Evolutionary conservation across 37 sponge, comb jelly and placozoan species (phyloP), one percentile per base, ranked within the genome.

Genomic region (Aplysina aerophoba): DNA sequence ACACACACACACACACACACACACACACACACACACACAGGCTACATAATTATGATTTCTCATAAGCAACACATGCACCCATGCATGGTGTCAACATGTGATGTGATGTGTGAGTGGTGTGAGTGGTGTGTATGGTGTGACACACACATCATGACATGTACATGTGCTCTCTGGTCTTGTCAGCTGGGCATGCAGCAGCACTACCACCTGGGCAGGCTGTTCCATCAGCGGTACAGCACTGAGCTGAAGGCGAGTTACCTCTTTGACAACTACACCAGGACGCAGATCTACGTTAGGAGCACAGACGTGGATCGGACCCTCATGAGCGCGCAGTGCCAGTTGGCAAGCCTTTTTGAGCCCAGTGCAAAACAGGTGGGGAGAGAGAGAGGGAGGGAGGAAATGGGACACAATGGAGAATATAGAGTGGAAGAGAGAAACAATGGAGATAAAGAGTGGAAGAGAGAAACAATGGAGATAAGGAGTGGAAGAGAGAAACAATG

Each of bases 281-380:
- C 72, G 16, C 74, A 99, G 93, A 61, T 93, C 21, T 82, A 85
- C 64, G 88, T 97, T 17, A 88, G 96, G 21, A 97, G 97, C 54
- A 99, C 99, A 34, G 96, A 99, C 81, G 85, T 85, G 41, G 99
- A 99, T 66, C 96, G 99, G 25, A 99, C 99, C 17, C 79, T 99
- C 39, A 99, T 99, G 99, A 95, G 96, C 88, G 99, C 88, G 0
- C 79, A 90, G 81, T 66, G 85, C 31, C 90, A 91, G 79, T 79
- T 99, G 27, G 77, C 96, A 21, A 93, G 87, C 16, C 56, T 99
- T 44, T 99, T 88, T 80, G 89, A 80, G 19, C 96, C 96, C 0
- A n/a, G 30, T 13, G 85, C 36, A 1, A 69, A 58, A 25, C 89
- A 94, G 83, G 94, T 89, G 56, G 57, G 85, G 39, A 24, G 22